Conservation (phyloP, 2,888 invertebrate species). For the Piscicola geometra region DNA sequence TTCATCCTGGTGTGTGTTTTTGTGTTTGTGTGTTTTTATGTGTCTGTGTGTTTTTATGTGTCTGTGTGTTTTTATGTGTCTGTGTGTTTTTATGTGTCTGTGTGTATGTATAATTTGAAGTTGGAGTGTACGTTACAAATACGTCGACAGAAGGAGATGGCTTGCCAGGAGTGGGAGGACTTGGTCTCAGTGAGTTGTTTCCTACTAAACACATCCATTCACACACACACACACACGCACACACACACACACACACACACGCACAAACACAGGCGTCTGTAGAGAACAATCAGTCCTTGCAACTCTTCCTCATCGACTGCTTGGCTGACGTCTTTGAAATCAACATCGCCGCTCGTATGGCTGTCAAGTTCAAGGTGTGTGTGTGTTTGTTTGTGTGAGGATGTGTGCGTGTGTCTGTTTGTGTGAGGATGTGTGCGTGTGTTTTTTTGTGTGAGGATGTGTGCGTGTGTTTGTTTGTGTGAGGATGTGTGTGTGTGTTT, state of each 20-base stretch:
- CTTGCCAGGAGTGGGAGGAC: slow-evolving; percentile 28
- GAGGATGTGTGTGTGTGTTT: no score
- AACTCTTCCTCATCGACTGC: slow-evolving; percentile 11
- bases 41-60: background rate
- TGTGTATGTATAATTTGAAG: background rate
- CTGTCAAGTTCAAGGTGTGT: slow-evolving; percentile 12
- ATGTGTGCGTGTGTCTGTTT: no score
- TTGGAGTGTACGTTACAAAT: background rate
- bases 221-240: background rate
- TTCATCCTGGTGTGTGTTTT: slow-evolving; percentile 9
- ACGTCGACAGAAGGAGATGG: slow-evolving; percentile 25
- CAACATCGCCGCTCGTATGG: slow-evolving; percentile 17
- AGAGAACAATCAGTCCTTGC: background rate
- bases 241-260: background rate
- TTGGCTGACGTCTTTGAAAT: slow-evolving; percentile 9
- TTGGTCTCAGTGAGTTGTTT: slow-evolving; percentile 16
- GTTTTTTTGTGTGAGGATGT: no score
- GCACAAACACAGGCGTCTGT: background rate
- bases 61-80: background rate
- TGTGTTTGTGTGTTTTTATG: background rate
- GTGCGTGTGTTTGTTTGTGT: no score
- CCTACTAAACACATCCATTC: background rate
- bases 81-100: background rate
- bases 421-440: no score
- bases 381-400: no score